Evolutionary conservation across 2,113 vertebrate genomes (phyloP).

Genomic region (Diadophis punctatus): DNA sequence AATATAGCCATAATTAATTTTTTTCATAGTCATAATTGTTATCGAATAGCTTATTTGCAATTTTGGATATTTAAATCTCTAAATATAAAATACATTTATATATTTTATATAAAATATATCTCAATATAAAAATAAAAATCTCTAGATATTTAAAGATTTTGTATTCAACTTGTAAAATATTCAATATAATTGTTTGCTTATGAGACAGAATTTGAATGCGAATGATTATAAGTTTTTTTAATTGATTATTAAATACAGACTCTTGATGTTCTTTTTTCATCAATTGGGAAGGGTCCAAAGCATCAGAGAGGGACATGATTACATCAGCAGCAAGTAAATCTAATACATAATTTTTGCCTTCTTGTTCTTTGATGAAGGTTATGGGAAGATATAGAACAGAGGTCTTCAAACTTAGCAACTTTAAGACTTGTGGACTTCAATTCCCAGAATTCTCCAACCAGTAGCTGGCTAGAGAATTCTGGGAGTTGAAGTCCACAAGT

Average conservation of each 20-base stretch:
- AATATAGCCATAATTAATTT: background rate
- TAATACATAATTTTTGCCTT: background rate
- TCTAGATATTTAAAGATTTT: background rate
- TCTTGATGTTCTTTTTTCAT: background rate
- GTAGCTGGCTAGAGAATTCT: no score
- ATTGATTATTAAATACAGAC: background rate
- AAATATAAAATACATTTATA: no score
- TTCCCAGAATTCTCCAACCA: no score
- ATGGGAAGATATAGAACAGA: background rate
- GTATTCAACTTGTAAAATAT: background rate
- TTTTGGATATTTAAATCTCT: no score
- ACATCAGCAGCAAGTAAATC: background rate
- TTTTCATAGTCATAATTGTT: background rate
- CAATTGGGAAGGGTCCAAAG: background rate
- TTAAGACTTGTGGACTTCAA: no score
- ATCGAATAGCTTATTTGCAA: background rate
- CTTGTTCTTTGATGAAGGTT: background rate
- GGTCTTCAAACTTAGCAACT: no score
- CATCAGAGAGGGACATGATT: background rate
- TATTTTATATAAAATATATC: no score
- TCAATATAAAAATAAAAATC: background rate
- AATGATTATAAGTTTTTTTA: background rate
- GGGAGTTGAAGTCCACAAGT: no score
- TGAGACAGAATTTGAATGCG: background rate
- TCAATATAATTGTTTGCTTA: background rate